Base-by-base conservation (phyloP, 2,888 invertebrate species). In the Lasioglossum malachurum region DNA sequence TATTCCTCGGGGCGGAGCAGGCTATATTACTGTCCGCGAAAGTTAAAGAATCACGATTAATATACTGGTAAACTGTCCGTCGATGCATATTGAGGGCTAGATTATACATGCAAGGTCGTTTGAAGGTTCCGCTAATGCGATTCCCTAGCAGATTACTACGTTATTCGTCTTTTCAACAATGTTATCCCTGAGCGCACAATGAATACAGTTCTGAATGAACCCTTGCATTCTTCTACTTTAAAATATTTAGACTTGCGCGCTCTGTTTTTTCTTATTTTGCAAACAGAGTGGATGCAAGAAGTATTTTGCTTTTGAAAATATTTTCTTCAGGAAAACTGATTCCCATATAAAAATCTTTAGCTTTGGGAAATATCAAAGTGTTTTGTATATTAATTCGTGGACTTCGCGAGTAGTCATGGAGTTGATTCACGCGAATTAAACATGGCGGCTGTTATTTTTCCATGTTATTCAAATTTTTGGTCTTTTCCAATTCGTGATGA, bases 51-150 rank as follows among this genome's bases (percentile, higher is more conserved):
- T 64, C 60, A 64, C 60, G 60, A 64, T 64, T 64, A 27, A 31
- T 31, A 31, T 64, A 64, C 60, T 27, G 27, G 60, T 64, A 64
- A 64, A 64, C 60, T 64, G 60, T 64, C 31, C 31, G 60, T 64
- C 27, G 60, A 64, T 64, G 60, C 31, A 64, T 16, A 64, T 64
- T 64, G 31, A 31, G 27, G 31, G 1, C 5, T 31, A 16, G 31
- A 31, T 31, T 64, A 31, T 16, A 31, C 60, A 64, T 64, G 27
- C 60, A 64, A 64, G 60, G 60, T 64, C 60, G 60, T 31, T 31
- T 64, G 27, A 64, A 64, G 60, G 60, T 64, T 31, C 60, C 27
- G 5, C 31, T 64, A 64, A 31, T 64, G 27, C 60, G 60, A 64
- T 0, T 7, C 27, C 60, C 60, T 31, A 5, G 27, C 16, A 27